Conservation (phyloP, 37 sponge, comb jelly and placozoan species). For the Theonella swinhoei region DNA sequence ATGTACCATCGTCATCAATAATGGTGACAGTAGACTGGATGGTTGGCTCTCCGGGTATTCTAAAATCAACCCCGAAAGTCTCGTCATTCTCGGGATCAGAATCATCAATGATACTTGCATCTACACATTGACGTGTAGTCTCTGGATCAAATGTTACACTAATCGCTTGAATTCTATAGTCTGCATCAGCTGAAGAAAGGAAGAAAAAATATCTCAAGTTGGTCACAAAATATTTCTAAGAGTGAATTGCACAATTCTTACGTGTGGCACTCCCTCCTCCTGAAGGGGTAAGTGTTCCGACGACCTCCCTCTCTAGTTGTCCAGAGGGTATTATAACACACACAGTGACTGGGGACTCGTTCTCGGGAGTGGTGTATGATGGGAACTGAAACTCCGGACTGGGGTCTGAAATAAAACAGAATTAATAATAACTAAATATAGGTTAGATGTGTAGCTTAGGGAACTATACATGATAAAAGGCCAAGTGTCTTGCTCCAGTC, state of each 20-base stretch:
- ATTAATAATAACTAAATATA: too few species aligned
- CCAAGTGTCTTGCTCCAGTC: too few species aligned
- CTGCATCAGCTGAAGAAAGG: conserved; percentile 4
- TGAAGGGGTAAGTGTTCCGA: not conserved
- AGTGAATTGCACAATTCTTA: conserved; percentile 1
- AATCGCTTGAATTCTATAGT: not conserved
- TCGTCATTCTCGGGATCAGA: not conserved
- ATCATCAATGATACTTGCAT: not conserved
- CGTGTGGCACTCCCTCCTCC: conserved; percentile 39
- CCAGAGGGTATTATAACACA: not conserved
- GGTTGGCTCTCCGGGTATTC: not conserved
- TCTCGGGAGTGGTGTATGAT: not conserved
- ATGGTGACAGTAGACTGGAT: conserved; percentile 9
- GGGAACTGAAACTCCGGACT: not conserved
- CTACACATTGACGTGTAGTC: not conserved
- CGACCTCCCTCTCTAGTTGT: conserved; percentile 13
- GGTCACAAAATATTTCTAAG: not conserved
- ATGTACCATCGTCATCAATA: conserved; percentile 2
- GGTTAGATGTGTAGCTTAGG: too few species aligned
- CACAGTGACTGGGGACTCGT: not conserved
- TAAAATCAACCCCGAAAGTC: conserved; percentile 1
- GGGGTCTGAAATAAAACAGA: too few species aligned
- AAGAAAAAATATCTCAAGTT: not conserved
- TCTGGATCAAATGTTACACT: conserved; percentile 7
- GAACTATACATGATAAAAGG: too few species aligned